Evolutionary conservation across 2,888 invertebrate species (phyloP), one percentile per base, ranked within the genome.

Genomic region (Metopia argyrocephala): DNA sequence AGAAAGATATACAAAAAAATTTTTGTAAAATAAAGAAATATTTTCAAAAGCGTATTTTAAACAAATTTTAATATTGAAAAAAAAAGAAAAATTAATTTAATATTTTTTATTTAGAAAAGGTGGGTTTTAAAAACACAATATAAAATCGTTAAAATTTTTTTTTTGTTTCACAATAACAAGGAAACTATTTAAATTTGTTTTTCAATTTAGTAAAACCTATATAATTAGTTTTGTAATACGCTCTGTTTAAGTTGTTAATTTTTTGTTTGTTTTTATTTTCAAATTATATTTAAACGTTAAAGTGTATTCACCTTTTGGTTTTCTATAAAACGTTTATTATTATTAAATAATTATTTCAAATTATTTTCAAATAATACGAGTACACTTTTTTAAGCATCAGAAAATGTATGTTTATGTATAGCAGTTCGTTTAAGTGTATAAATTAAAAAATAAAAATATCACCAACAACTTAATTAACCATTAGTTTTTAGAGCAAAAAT

Each of bases 401-500:
- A 46, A 15, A 23, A 48, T 25, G 5, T 25, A 57, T 45, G 45
- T 52, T 66, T 18, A 15, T n/a, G n/a, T n/a, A n/a, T n/a, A 28
- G 38, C 38, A 38, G 15, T 12, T 38, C 15, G 38, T 38, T 38
- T 12, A 38, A 38, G 9, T 31, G 5, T 0, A 31, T 3, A 31
- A 31, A 31, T 3, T 7, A 3, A 2, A 9, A 28, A 28, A 2
- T 7, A 31, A 31, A 54, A 25, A 23, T 23, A 52, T 12, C 9
- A 38, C 20, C 15, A 76, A 69, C 62, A 76, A 70, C 65, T 76
- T 68, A 45, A 65, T 76, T 70, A 70, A 59, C 64, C 25, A 48
- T 5, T 7, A 38, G 15, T 12, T 38, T 38, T 12, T 23, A 38
- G 23, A 50, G 18, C n/a, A 38, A 38, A 18, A 52, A n/a, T n/a